phyloP scores from a whole-genome alignment of 2,888 invertebrate species.

The Cepaea hortensis region DNA sequence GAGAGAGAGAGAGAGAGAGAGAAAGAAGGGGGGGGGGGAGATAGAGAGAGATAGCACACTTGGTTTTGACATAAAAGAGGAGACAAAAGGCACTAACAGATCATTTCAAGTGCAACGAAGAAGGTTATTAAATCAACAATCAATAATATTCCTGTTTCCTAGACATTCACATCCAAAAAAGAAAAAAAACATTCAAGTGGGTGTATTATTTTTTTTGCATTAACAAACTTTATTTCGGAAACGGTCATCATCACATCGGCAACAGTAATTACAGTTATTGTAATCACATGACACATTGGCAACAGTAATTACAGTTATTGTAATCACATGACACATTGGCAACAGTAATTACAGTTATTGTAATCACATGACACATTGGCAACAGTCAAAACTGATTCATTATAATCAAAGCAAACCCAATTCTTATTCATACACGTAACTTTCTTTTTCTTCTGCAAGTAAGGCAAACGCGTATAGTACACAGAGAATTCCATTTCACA shows the following conservation, averaged over 20 bases:
- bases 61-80: too few relatives aligned
- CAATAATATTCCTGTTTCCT: too few relatives aligned
- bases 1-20: too few relatives aligned
- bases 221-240: constrained; percentile 45
- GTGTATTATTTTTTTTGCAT: constrained; percentile 8
- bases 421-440: constrained; percentile 21
- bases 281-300: constrained; percentile 40
- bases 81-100: too few relatives aligned
- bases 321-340: constrained; percentile 40
- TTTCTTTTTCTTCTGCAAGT: constrained; percentile 20
- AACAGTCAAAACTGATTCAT: constrained; percentile 31
- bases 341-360: constrained; percentile 35
- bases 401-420: constrained; percentile 33
- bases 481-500: not conserved
- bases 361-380: constrained; percentile 40
- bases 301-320: constrained; percentile 35
- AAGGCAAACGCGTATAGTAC: constrained; percentile 26
- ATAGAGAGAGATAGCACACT: too few relatives aligned
- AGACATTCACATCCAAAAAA: too few relatives aligned
- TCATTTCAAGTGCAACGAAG: too few relatives aligned
- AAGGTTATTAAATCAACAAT: too few relatives aligned
- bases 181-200: too few relatives aligned
- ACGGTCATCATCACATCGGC: constrained; percentile 41
- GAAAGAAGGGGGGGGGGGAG: too few relatives aligned
- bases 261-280: constrained; percentile 37